These are phyloP conservation scores for Sternarchorhynchus goeldii DNA, from an alignment of 2,797 vertebrate species.

Conservation along the genomic window DNA sequence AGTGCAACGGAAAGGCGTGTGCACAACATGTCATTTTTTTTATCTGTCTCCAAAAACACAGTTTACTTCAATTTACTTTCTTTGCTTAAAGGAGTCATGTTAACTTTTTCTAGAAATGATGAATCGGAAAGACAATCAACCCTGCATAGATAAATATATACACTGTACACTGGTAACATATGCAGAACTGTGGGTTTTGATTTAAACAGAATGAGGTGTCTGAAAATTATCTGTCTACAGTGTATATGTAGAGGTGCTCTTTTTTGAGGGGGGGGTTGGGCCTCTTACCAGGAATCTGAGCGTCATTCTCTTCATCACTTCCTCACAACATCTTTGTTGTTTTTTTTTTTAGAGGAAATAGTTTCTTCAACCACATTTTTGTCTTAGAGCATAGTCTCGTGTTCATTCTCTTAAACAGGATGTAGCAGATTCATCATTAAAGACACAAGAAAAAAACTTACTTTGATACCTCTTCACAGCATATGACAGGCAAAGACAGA, in stretches of 20 bases:
- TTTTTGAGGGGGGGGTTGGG: conserved; percentile 4
- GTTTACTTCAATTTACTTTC: too few relatives aligned
- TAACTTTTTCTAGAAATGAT: too few relatives aligned
- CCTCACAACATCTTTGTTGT: background rate
- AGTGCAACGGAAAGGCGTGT: too few relatives aligned
- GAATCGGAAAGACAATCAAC: too few relatives aligned
- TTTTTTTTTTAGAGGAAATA: conserved; percentile 7
- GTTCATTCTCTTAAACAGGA: conserved; percentile 30
- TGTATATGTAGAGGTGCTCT: background rate
- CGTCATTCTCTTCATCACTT: conserved; percentile 10
- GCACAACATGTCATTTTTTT: too few relatives aligned
- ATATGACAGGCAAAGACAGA: conserved; percentile 11
- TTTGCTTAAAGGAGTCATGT: too few relatives aligned
- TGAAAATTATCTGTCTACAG: conserved; percentile 5
- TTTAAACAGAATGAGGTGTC: background rate
- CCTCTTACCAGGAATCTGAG: background rate
- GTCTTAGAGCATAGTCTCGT: background rate
- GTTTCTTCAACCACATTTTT: conserved; percentile 17
- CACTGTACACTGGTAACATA: too few relatives aligned
- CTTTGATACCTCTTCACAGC: background rate
- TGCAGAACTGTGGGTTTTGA: background rate
- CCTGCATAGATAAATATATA: too few relatives aligned
- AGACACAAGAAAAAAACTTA: background rate
- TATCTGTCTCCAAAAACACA: too few relatives aligned
- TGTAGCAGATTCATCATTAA: background rate